Evolutionary conservation across 2,113 vertebrate genomes (phyloP).

Genomic region (Calyptommatus sinebrachiatus): DNA sequence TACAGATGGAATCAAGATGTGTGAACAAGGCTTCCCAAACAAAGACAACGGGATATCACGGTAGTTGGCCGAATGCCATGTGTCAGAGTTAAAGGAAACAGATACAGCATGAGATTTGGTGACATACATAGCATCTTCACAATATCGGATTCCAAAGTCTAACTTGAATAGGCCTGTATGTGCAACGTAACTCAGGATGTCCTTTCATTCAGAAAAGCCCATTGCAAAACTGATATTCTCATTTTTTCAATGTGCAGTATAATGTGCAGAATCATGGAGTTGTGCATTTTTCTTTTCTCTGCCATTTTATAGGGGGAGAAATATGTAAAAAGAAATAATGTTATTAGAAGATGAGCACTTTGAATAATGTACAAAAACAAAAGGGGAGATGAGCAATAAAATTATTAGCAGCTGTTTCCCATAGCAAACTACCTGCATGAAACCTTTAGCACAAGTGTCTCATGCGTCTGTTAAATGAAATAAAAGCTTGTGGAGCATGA

Average conservation of each 20-base stretch:
- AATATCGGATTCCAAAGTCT: background rate
- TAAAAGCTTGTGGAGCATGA: background rate
- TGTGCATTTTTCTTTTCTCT: background rate
- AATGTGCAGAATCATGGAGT: background rate
- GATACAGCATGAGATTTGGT: conserved; percentile 14
- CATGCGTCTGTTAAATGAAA: background rate
- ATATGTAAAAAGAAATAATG: background rate
- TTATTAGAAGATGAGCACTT: background rate
- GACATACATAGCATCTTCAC: conserved; percentile 41
- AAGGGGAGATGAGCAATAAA: background rate
- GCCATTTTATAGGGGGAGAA: background rate
- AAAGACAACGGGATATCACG: conserved; percentile 41
- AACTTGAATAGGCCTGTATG: background rate
- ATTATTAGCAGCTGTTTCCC: background rate
- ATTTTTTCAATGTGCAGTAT: background rate
- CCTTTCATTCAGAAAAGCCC: background rate
- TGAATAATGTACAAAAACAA: too few species aligned
- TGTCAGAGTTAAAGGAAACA: conserved; percentile 54
- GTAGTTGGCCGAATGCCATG: conserved; percentile 38
- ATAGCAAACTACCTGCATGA: background rate
- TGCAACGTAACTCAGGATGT: background rate
- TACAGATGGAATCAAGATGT: conserved; percentile 70
- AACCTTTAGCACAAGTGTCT: background rate
- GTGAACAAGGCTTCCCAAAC: conserved; percentile 49
- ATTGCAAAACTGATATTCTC: background rate